Conservation (phyloP, 2,113 vertebrate species). For the Proteles cristata region DNA sequence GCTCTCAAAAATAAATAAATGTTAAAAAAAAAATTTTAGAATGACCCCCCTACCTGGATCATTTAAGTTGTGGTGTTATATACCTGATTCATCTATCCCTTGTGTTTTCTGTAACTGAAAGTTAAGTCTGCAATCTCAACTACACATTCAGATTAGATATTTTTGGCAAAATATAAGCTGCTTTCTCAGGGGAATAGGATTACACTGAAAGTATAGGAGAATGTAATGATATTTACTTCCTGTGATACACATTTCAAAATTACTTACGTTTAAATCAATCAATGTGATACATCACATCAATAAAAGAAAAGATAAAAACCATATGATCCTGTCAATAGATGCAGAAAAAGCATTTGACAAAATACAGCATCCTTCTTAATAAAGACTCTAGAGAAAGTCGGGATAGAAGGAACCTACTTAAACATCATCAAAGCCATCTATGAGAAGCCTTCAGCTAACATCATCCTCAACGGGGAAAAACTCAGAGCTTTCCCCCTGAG, state of each 20-base stretch:
- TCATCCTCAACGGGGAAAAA: too few relatives aligned
- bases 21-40: not conserved
- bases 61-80: not conserved
- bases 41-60: not conserved
- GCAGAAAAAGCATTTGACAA: too few relatives aligned
- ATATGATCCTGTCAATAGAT: too few relatives aligned
- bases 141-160: constrained; percentile 15
- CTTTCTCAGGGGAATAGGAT: not conserved
- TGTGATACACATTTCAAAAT: not conserved
- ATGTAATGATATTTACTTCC: constrained; percentile 31
- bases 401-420: too few relatives aligned
- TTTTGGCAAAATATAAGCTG: not conserved
- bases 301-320: too few relatives aligned
- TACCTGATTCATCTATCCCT: not conserved
- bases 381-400: too few relatives aligned
- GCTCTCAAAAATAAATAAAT: too few relatives aligned
- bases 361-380: too few relatives aligned
- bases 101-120: not conserved
- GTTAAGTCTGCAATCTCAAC: not conserved
- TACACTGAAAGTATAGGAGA: not conserved
- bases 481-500: too few relatives aligned
- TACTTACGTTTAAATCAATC: not conserved
- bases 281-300: too few relatives aligned
- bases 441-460: too few relatives aligned
- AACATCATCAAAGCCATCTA: too few relatives aligned